Evolutionary conservation across 2,113 vertebrate genomes (phyloP), one percentile per base, ranked within the genome.

Genomic region (Odontophorus gujanensis): DNA sequence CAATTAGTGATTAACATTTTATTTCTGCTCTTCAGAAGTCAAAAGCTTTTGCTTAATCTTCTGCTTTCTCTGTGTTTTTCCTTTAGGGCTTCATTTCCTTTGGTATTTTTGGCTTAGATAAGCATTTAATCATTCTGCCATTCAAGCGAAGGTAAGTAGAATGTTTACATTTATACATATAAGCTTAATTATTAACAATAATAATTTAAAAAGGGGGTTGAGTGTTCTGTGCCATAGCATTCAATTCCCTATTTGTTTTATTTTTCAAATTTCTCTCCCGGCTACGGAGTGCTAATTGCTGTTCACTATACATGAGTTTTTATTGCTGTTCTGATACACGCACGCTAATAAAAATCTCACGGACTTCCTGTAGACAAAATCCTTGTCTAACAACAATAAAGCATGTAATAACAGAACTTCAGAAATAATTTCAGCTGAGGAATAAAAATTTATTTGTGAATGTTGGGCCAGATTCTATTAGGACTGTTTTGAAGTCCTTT

Each of bases 31-130:
- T 32, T 24, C 22, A 55, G 34, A 80, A 91, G 55, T 11, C 13
- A 47, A 82, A 38, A 66, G 7, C 0, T 61, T 77, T 74, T 77
- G 24, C 36, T 78, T 82, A 45, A 81, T 85, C 40, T 83, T 79
- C 21, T 19, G 9, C 28, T 85, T 67, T 92, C 80, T 88, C 21
- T 62, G 0, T 72, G 24, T 82, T 85, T 86, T 96, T 58, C 68
- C 71, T 32, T 21, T 94, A 99, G 99, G 99, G 99, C 78, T 98
- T 99, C 89, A 98, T 99, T 96, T 99, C 98, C 50, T 99, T 99
- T 96, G 98, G 98, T 86, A 98, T 99, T 95, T 99, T 99, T 97
- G 99, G 99, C 38, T 96, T 99, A 95, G 99, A 99, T 96, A 99
- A 99, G 91, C 98, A 99, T 97, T 98, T 99, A 95, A 99, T 99